phyloP scores from a whole-genome alignment of 2,888 invertebrate genomes.

The Diarsia mendica region DNA sequence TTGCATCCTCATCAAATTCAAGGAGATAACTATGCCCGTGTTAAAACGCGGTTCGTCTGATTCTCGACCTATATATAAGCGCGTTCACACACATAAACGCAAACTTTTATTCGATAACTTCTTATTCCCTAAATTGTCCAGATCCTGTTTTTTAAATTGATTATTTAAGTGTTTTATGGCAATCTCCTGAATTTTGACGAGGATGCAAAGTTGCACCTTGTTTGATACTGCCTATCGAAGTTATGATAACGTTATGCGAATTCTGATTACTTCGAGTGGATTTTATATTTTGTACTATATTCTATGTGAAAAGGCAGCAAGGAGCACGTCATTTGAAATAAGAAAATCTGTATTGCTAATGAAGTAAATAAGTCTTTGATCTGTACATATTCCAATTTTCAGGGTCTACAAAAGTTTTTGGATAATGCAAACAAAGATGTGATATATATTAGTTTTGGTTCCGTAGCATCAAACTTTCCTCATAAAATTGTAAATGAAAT shows the following conservation, averaged over 20 bases:
- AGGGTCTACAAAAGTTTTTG: conserved; percentile 82
- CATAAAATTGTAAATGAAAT: conserved; percentile 89
- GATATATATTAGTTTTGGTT: conserved; percentile 93
- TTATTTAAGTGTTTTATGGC: no score
- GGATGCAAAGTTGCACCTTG: no score
- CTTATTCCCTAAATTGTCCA: no score
- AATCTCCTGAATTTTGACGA: no score
- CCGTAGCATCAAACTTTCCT: conserved; percentile 92
- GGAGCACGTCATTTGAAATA: background rate
- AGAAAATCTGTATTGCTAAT: background rate
- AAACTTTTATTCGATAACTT: no score
- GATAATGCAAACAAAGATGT: conserved; percentile 91
- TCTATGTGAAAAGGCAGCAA: background rate
- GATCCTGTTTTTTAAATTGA: no score
- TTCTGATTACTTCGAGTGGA: background rate
- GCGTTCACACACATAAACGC: no score
- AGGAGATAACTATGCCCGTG: no score
- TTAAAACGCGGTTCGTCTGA: no score
- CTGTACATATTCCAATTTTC: conserved; percentile 13
- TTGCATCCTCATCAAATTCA: no score
- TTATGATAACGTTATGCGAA: background rate
- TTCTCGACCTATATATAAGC: no score
- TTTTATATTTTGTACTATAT: background rate
- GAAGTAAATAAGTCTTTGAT: background rate
- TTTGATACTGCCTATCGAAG: background rate